phyloP scores from a whole-genome alignment of 2,888 invertebrate species.

The Drosophila ustulata region DNA sequence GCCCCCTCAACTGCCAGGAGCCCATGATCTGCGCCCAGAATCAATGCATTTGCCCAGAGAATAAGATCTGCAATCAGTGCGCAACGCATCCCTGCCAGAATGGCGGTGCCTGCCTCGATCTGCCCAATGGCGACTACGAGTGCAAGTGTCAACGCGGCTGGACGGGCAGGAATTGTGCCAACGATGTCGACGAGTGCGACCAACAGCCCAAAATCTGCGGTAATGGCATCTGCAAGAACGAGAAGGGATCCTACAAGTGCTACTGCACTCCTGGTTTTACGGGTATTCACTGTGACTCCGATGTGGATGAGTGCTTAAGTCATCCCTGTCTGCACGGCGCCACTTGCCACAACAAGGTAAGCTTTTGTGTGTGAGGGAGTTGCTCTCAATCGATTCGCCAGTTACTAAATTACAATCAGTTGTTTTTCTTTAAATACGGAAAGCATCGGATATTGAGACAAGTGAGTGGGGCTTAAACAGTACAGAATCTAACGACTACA shows the following conservation, averaged over 20 bases:
- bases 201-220: conserved; percentile 88
- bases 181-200: conserved; percentile 90
- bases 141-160: conserved; percentile 88
- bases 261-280: conserved; percentile 95
- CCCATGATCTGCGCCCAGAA: conserved; percentile 84
- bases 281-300: conserved; percentile 92
- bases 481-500: background rate
- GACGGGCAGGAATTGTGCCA: conserved; percentile 87
- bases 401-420: conserved; percentile 82
- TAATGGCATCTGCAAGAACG: conserved; percentile 93
- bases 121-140: conserved; percentile 86
- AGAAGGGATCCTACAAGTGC: conserved; percentile 91
- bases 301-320: conserved; percentile 95
- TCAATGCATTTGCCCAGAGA: conserved; percentile 84
- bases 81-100: conserved; percentile 88
- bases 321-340: conserved; percentile 94
- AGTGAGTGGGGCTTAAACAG: conserved; percentile 76
- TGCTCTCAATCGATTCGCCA: conserved; percentile 15
- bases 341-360: conserved; percentile 90
- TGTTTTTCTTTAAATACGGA: conserved; percentile 85
- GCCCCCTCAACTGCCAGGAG: conserved; percentile 82
- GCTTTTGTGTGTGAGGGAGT: conserved; percentile 24
- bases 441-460: conserved; percentile 85
- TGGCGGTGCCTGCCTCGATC: conserved; percentile 88
- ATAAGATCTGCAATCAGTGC: conserved; percentile 86